Base-by-base conservation (phyloP, 2,797 vertebrate genomes). In the Saguinus oedipus region DNA sequence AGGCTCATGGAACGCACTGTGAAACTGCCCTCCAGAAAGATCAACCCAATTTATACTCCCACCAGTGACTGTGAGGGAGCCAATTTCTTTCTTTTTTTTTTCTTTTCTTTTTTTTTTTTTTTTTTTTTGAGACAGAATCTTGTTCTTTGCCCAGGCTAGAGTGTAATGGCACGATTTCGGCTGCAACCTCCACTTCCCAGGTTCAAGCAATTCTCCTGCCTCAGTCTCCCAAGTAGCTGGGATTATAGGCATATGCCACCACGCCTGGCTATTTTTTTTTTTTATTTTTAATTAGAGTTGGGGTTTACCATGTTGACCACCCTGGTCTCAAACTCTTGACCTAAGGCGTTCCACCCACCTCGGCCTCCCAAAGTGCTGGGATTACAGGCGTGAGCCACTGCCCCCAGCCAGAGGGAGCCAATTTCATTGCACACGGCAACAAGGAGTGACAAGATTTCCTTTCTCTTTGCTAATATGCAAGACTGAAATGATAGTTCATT, bases 1-100 rank as follows among this genome's bases (percentile, higher is more conserved):
- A 97, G 92, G 72, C 46, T 87, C 74, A 27, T 14, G 36, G 84
- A 96, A 92, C 78, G 83, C 19, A 70, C 1, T 26, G 87, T 86
- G 90, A 92, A 68, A 72, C 4, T 61, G 64, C 79, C 68, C 64
- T 94, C 79, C 59, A 55, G 88, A 86, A 81, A 88, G 53, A 90
- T 39, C 0, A 26, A n/a, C 79, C 87, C 33, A 39, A 8, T 36
- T 50, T 14, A 20, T 39, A 59, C 39, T 22, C 33, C 50, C 17
- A 20, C 42, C 59, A 44, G 59, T 17, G 50, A 78, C 46, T 2
- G 17, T 27, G 42, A 59, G 90, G 14, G 4, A 6, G 26, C 75
- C 84, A 59, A 22, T 19, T 6, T 55, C 79, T 57, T 57, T 57
- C 3, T 33, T n/a, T 7, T n/a, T n/a, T 17, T 33, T 8, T n/a